These are phyloP conservation scores for Phoenicopterus ruber DNA, from an alignment of 2,113 vertebrate species.

Conservation along the genomic window DNA sequence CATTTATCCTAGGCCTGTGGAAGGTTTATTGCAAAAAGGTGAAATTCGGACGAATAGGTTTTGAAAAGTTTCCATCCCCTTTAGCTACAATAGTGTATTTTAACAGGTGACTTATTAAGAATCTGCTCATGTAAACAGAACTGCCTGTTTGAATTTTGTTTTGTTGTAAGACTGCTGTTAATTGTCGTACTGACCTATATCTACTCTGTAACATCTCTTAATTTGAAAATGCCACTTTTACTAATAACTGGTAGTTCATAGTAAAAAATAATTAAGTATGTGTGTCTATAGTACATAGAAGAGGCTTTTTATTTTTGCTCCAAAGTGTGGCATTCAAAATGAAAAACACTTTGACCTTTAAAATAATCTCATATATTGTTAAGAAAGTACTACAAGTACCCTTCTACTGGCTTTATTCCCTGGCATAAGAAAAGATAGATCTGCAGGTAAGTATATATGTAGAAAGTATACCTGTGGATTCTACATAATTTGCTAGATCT, in stretches of 20 bases:
- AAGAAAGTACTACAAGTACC: background rate
- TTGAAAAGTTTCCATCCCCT: background rate
- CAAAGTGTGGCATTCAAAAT: background rate
- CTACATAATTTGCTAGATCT: background rate
- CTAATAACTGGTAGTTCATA: background rate
- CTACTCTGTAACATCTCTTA: background rate
- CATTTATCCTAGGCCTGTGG: background rate
- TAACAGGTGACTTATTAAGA: background rate
- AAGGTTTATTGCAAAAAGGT: background rate
- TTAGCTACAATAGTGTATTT: background rate
- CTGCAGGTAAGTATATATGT: background rate
- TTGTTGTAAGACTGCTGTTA: background rate
- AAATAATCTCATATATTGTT: background rate
- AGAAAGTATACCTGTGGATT: background rate
- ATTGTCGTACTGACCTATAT: background rate
- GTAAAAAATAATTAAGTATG: background rate
- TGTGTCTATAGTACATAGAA: background rate
- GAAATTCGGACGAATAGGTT: background rate
- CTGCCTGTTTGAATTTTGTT: background rate
- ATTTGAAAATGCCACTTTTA: background rate
- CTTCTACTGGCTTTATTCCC: background rate
- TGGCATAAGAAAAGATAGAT: background rate
- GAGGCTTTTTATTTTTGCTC: background rate
- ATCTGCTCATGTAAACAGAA: background rate
- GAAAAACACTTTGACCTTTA: background rate